These are phyloP conservation scores for Esox lucius DNA, from an alignment of 2,797 vertebrate genomes.

Conservation along the genomic window DNA sequence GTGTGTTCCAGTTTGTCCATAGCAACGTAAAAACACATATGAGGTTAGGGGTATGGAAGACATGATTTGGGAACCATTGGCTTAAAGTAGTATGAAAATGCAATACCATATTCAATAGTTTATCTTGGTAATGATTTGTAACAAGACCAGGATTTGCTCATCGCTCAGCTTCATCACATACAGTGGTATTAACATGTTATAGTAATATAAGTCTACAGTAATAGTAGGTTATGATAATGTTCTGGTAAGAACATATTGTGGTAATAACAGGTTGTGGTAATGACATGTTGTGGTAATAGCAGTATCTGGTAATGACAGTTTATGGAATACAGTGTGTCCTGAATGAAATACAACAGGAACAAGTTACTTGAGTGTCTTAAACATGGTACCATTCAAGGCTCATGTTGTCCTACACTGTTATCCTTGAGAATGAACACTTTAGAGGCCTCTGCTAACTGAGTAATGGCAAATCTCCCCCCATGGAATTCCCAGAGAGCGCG, in stretches of 20 bases:
- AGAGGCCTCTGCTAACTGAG: slow-evolving; percentile 58
- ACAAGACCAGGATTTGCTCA: too few relatives aligned
- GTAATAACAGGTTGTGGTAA: background rate
- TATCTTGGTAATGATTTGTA: background rate
- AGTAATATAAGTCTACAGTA: too few relatives aligned
- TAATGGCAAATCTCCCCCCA: slow-evolving; percentile 60
- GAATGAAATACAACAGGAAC: slow-evolving; percentile 28
- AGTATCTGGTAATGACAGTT: background rate
- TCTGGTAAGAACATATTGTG: too few relatives aligned
- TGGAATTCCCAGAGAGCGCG: slow-evolving; percentile 65
- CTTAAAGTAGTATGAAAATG: background rate
- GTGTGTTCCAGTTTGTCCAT: too few relatives aligned
- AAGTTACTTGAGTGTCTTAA: slow-evolving; percentile 33
- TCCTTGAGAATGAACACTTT: slow-evolving; percentile 48
- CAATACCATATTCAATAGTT: background rate
- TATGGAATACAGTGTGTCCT: background rate
- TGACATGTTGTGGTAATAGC: too few relatives aligned
- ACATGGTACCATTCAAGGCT: background rate
- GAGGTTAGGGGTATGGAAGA: too few relatives aligned
- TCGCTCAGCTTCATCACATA: too few relatives aligned
- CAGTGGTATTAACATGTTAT: too few relatives aligned
- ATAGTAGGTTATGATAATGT: too few relatives aligned
- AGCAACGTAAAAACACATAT: too few relatives aligned
- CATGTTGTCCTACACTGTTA: slow-evolving; percentile 26
- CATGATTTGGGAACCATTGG: too few relatives aligned